Conservation (phyloP, 2,888 invertebrate genomes). For the Suillia variegata region DNA sequence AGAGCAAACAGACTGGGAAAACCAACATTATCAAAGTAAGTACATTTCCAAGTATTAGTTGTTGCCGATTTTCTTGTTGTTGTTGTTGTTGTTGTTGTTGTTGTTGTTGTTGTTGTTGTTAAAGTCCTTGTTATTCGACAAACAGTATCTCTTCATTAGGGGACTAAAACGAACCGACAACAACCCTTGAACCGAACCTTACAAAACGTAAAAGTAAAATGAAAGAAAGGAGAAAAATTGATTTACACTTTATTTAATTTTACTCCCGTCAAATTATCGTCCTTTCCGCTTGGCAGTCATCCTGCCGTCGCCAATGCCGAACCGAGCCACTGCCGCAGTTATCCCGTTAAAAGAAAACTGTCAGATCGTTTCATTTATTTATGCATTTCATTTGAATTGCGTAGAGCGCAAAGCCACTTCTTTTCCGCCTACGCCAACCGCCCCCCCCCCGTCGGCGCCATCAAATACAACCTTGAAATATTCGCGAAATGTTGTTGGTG, state of each 20-base stretch:
- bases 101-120: too few relatives aligned
- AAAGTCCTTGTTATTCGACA: too few relatives aligned
- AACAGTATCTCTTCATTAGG: too few relatives aligned
- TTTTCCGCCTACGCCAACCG: neutral
- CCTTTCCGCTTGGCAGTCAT: neutral
- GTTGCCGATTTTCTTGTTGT: neutral
- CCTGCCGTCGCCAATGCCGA: neutral
- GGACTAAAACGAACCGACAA: too few relatives aligned
- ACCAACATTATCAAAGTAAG: neutral
- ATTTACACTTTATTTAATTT: slow-evolving; percentile 17
- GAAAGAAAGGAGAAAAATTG: slow-evolving; percentile 13
- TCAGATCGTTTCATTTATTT: slow-evolving; percentile 20
- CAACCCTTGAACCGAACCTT: too few relatives aligned
- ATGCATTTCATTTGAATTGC: slow-evolving; percentile 21
- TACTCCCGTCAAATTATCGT: neutral
- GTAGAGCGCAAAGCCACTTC: neutral
- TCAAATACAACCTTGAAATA: neutral
- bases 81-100: neutral
- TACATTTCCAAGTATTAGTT: slow-evolving; percentile 4
- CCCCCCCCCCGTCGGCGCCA: neutral
- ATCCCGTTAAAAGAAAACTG: slow-evolving; percentile 13
- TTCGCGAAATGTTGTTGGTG: neutral
- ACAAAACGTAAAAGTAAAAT: too few relatives aligned
- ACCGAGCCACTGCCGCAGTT: neutral
- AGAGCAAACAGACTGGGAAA: neutral